phyloP scores from a whole-genome alignment of 1,140 invertebrate genomes.

The Theocolax elegans region DNA sequence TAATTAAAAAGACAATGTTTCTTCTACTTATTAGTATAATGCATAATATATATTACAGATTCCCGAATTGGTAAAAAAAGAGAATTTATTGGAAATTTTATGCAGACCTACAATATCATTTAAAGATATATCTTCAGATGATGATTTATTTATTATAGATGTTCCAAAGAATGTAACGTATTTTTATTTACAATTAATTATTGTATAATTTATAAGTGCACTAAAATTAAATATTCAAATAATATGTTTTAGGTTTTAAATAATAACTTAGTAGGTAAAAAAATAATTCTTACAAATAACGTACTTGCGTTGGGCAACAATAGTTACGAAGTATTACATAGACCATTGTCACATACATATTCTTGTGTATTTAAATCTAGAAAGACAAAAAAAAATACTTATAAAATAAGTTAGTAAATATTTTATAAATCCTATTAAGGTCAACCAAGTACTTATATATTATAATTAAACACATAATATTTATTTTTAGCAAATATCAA shows the following conservation, averaged over 20 bases:
- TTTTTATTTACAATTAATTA: background rate
- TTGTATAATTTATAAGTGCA: background rate
- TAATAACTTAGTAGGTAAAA: slow-evolving; percentile 23
- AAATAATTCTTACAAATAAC: slow-evolving; percentile 10
- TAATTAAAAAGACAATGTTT: background rate
- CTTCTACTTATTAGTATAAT: slow-evolving; percentile 5
- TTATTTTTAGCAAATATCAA: slow-evolving; percentile 38
- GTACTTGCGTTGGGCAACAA: slow-evolving; percentile 1
- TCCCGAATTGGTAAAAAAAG: slow-evolving; percentile 20
- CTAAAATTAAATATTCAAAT: background rate
- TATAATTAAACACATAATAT: background rate
- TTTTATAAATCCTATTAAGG: background rate
- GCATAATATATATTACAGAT: too few relatives aligned
- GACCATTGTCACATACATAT: background rate
- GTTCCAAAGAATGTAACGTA: slow-evolving; percentile 31
- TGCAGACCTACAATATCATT: slow-evolving; percentile 6
- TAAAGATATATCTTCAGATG: slow-evolving; percentile 22
- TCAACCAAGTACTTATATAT: background rate
- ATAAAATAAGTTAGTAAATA: slow-evolving; percentile 19
- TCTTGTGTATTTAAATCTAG: slow-evolving; percentile 18
- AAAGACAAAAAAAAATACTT: background rate
- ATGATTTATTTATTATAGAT: slow-evolving; percentile 37
- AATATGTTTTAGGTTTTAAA: slow-evolving; percentile 24
- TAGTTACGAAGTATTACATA: slow-evolving; percentile 12
- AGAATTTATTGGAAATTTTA: slow-evolving; percentile 3